phyloP scores from a whole-genome alignment of 2,113 vertebrate species.

The Sitta europaea region DNA sequence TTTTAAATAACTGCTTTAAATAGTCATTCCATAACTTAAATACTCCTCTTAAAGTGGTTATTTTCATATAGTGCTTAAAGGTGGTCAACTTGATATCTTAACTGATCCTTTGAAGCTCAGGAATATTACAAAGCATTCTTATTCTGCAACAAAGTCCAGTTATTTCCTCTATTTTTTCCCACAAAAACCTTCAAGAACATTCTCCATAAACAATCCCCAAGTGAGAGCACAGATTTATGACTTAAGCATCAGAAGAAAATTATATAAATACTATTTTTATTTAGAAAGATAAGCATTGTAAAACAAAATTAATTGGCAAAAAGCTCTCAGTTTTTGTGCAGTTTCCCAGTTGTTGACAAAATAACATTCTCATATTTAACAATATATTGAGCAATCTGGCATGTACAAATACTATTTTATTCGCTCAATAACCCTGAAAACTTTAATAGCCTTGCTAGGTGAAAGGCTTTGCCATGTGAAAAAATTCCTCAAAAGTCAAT shows the following conservation, averaged over 20 bases:
- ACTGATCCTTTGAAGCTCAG: not conserved
- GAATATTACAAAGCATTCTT: not conserved
- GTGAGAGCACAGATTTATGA: not conserved
- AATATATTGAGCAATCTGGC: not conserved
- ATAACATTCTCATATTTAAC: not conserved
- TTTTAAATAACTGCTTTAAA: not conserved
- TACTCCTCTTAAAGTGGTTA: not conserved
- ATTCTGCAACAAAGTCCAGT: not conserved
- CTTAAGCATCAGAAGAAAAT: not conserved
- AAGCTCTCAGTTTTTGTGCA: not conserved
- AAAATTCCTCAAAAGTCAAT: not conserved
- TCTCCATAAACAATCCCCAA: not conserved
- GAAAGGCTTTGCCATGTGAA: not conserved
- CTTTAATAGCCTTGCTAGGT: not conserved
- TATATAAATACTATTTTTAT: not conserved
- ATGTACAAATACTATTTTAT: not conserved
- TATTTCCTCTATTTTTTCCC: not conserved
- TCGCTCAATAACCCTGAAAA: not conserved
- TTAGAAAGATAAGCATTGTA: not conserved
- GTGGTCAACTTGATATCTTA: not conserved
- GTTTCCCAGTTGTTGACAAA: not conserved
- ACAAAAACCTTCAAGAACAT: not conserved
- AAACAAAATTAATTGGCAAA: not conserved
- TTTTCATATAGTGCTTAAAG: not conserved
- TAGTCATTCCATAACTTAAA: not conserved